Evolutionary conservation across 2,797 vertebrate genomes (phyloP).

Genomic region (Macropodus opercularis): DNA sequence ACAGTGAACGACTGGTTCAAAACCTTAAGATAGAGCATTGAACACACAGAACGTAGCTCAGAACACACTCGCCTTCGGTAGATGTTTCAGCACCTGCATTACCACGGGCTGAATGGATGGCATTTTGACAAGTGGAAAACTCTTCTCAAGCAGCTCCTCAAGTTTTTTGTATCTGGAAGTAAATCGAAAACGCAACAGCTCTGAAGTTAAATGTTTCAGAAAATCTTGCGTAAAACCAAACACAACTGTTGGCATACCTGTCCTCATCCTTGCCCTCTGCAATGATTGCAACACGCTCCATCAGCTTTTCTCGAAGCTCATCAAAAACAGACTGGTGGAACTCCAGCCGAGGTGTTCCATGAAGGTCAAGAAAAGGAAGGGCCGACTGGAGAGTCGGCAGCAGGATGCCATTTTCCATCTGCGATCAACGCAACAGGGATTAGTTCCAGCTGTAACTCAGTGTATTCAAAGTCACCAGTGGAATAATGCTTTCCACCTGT

Average conservation of each 20-base stretch:
- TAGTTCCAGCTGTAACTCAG: neutral
- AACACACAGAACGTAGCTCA: rapidly evolving
- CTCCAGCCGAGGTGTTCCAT: slow-evolving; percentile 95
- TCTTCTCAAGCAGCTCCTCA: slow-evolving; percentile 96
- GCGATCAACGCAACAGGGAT: slow-evolving; percentile 5
- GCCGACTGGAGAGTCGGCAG: slow-evolving; percentile 96
- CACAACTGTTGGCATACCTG: slow-evolving; percentile 74
- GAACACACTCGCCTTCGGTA: slow-evolving; percentile 87
- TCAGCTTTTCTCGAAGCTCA: slow-evolving; percentile 94
- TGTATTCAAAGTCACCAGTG: neutral
- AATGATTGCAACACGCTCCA: slow-evolving; percentile 93
- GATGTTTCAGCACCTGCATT: slow-evolving; percentile 97
- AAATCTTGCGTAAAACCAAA: neutral
- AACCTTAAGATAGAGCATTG: too few species aligned
- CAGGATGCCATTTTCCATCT: slow-evolving; percentile 97
- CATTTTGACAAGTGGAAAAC: slow-evolving; percentile 97
- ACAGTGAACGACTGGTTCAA: too few species aligned
- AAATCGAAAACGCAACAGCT: neutral
- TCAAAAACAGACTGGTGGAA: slow-evolving; percentile 99
- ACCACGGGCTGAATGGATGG: slow-evolving; percentile 96
- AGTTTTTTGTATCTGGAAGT: slow-evolving; percentile 89
- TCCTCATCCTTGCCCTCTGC: slow-evolving; percentile 94
- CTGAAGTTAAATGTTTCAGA: neutral
- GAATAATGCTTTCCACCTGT: too few species aligned
- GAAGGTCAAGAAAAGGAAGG: slow-evolving; percentile 95